Base-by-base conservation (phyloP, 2,888 invertebrate genomes). In the Cerceris rybyensis region DNA sequence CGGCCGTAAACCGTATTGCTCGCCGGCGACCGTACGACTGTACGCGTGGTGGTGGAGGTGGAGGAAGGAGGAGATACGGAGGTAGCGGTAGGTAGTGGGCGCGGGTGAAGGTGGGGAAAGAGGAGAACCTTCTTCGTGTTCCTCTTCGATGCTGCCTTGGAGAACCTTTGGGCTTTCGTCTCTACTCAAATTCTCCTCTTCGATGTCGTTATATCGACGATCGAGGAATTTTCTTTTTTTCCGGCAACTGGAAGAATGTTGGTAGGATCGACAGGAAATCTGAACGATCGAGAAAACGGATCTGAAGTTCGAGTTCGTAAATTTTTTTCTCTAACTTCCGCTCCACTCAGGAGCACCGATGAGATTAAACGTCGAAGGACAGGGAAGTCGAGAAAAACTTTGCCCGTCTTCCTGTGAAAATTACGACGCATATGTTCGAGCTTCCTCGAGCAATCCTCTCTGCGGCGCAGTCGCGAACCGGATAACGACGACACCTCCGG, bases 21-120 rank as follows among this genome's bases (percentile, higher is more conserved):
- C 82, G 83, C 85, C 85, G 85, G 86, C 86, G 82, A 85, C 82
- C 84, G 78, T 86, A 86, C 84, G 85, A 85, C 85, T 85, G 84
- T 86, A 86, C 73, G 82, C 86, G 82, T 81, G 74, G 82, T 81
- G 74, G 73, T 81, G 83, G 83, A 76, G 78, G 82, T 75, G 81
- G 85, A 63, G 77, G 74, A 77, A 69, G 85, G 78, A 80, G 74
- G 84, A 71, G 80, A 76, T 65, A 28, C 28, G 78, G 78, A 75
- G 72, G 70, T 65, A 69, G 77, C 67, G 67, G 77, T 60, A 71
- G 80, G 77, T 65, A 68, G 68, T 70, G 80, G 28, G 82, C 66
- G 78, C 66, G 64, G 73, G 50, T 17, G 49, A 67, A 75, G 71
- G 78, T 75, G 75, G 63, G 72, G 79, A 71, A 75, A 41, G 72